These are phyloP conservation scores for Stenopsyche tienmushanensis DNA, from an alignment of 1,140 invertebrate genomes.

Conservation along the genomic window DNA sequence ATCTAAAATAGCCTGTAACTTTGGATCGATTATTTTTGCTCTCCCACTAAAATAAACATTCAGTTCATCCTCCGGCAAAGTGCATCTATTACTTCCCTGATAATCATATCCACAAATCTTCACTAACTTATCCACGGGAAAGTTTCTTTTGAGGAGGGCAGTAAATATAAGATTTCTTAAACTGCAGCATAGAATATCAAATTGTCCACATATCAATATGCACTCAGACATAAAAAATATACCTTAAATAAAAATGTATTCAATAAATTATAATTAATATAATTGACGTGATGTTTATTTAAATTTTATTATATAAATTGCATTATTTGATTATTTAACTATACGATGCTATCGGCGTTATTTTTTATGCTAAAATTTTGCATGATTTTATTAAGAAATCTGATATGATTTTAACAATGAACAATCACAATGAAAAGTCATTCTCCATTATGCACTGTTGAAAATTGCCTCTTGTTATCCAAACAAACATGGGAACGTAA, in stretches of 20 bases:
- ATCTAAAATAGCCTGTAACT: too few relatives aligned
- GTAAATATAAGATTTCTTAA: constrained; percentile 37
- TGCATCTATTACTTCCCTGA: constrained; percentile 24
- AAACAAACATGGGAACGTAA: too few relatives aligned
- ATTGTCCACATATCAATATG: constrained; percentile 38
- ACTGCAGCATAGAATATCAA: constrained; percentile 40
- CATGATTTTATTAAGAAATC: too few relatives aligned
- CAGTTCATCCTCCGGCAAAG: constrained; percentile 34
- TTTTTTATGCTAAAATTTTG: too few relatives aligned
- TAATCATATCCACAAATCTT: constrained; percentile 9
- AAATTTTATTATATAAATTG: not conserved
- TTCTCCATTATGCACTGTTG: too few relatives aligned
- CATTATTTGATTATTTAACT: too few relatives aligned
- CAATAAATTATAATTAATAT: constrained; percentile 6
- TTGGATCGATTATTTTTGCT: constrained; percentile 28
- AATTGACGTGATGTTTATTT: not conserved
- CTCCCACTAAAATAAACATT: constrained; percentile 25
- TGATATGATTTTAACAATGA: too few relatives aligned
- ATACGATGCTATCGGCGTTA: too few relatives aligned
- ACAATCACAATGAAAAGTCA: too few relatives aligned
- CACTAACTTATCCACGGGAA: constrained; percentile 15
- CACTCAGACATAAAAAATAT: constrained; percentile 35
- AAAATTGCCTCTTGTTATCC: too few relatives aligned
- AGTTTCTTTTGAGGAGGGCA: constrained; percentile 22
- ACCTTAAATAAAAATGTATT: constrained; percentile 23